A percentile compares a stretch with the other conserved stretches of the same genome.
Evolutionary conservation across 2,797 vertebrate genomes (phyloP).

Genomic region (Poecilia wingei): DNA sequence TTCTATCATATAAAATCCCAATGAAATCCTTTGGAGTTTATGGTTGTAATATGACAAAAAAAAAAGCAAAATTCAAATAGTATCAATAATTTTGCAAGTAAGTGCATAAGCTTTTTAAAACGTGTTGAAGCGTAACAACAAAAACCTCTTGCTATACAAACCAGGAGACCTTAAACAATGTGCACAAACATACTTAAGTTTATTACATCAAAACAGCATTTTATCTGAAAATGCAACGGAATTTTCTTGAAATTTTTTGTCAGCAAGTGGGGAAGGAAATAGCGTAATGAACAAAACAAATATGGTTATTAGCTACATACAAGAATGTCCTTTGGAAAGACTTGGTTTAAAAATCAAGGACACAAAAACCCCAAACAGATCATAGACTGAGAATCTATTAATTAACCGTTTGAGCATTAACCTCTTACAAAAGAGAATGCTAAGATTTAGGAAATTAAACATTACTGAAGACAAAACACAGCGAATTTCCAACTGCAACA

Average conservation of each 20-base stretch:
- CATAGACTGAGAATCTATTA: not conserved
- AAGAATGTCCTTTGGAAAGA: not conserved
- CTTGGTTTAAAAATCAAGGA: not conserved
- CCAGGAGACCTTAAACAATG: not conserved
- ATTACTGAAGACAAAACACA: constrained; percentile 4
- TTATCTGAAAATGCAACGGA: not conserved
- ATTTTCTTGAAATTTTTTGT: not conserved
- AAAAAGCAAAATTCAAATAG: not conserved
- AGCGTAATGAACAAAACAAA: not conserved
- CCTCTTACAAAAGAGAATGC: constrained; percentile 3
- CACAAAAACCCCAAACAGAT: not conserved
- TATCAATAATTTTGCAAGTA: not conserved
- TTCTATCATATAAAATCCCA: not conserved
- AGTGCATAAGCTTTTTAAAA: not conserved
- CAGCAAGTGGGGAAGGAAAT: not conserved
- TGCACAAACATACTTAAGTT: constrained; percentile 9
- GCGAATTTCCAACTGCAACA: not conserved
- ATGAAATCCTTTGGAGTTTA: not conserved
- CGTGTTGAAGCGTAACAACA: not conserved
- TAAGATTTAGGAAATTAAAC: constrained; percentile 1
- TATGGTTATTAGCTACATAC: not conserved
- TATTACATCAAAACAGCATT: not conserved
- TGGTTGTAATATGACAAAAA: not conserved
- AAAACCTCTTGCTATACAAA: not conserved
- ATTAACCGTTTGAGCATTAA: not conserved